A percentile compares a stretch with the other conserved stretches of the same genome.
phyloP scores from a whole-genome alignment of 92 coral and sea anemone genomes.

The Zoanthus gigantus region DNA sequence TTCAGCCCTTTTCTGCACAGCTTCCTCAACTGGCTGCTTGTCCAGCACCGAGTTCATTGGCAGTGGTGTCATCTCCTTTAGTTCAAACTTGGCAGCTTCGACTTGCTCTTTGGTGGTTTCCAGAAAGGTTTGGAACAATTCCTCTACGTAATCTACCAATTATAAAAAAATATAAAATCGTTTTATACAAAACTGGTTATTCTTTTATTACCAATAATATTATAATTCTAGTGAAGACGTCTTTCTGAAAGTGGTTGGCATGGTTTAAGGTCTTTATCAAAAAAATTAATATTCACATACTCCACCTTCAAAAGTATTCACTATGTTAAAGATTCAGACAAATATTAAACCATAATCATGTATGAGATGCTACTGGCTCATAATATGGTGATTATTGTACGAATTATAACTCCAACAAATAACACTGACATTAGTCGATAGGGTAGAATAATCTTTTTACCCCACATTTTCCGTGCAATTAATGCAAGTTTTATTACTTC shows the following conservation, averaged over 20 bases:
- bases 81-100: conserved; percentile 23
- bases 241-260: neutral
- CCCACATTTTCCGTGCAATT: no score
- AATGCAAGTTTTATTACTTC: no score
- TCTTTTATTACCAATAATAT: neutral
- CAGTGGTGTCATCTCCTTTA: conserved; percentile 30
- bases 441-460: no score
- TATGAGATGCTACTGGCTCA: no score
- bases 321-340: neutral
- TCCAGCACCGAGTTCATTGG: conserved; percentile 41
- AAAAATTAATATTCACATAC: neutral
- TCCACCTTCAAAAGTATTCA: neutral
- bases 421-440: no score
- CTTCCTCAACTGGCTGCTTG: conserved; percentile 41
- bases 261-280: neutral
- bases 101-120: conserved; percentile 11
- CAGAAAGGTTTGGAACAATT: conserved; percentile 35
- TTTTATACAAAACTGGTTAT: neutral
- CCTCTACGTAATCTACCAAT: conserved; percentile 34
- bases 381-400: no score
- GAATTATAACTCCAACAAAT: no score
- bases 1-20: conserved; percentile 7
- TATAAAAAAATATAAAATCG: neutral
- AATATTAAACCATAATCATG: no score
- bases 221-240: neutral